Conservation (phyloP, 2,797 vertebrate species). For the Typhlichthys subterraneus region DNA sequence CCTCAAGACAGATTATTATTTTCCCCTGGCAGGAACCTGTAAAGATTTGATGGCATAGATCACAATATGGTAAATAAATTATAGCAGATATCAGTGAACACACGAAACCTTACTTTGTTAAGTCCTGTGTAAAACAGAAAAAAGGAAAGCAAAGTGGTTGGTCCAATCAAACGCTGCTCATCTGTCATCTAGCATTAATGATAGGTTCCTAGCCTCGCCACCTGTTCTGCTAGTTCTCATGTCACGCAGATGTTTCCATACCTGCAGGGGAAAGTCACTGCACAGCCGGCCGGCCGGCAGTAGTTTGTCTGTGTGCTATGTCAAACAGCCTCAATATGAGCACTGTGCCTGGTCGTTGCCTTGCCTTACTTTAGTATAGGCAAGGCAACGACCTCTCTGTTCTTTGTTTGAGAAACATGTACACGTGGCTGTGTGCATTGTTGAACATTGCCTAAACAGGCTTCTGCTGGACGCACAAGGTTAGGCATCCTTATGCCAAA, state of each 20-base stretch:
- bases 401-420: constrained; percentile 44
- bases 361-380: constrained; percentile 3
- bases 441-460: constrained; percentile 1
- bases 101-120: constrained; percentile 13
- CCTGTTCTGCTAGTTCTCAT: constrained; percentile 48
- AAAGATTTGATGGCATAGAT: too few species aligned
- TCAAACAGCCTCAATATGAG: constrained; percentile 11
- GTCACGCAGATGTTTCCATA: constrained; percentile 53
- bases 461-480: constrained; percentile 13
- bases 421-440: constrained; percentile 42
- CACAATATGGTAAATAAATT: too few species aligned
- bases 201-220: constrained; percentile 50
- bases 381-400: constrained; percentile 24
- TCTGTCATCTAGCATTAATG: constrained; percentile 64
- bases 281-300: constrained; percentile 19
- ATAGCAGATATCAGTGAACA: background rate
- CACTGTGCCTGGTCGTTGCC: background rate
- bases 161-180: constrained; percentile 25
- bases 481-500: background rate
- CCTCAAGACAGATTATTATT: too few species aligned
- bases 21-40: background rate
- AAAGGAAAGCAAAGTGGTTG: constrained; percentile 8
- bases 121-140: background rate
- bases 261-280: constrained; percentile 34
- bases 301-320: constrained; percentile 21